Conservation (phyloP, 2,888 invertebrate genomes). For the Hemicrepidius hirtus region DNA sequence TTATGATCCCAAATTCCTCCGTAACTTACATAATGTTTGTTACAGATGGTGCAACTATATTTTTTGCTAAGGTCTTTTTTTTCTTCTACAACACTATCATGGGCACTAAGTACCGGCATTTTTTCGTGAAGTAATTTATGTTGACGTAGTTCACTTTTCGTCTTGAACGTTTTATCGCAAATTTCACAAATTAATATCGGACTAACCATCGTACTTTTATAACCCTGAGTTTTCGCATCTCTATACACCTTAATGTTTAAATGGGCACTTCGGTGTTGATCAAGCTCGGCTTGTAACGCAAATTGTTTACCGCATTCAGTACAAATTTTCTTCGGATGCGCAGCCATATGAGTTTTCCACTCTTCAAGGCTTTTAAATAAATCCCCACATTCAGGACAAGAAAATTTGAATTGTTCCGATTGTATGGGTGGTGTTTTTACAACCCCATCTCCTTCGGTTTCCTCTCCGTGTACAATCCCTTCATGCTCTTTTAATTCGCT, state of each 20-base stretch:
- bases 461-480: constrained; percentile 66
- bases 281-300: constrained; percentile 76
- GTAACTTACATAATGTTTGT: constrained; percentile 71
- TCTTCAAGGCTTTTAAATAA: constrained; percentile 76
- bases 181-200: constrained; percentile 71
- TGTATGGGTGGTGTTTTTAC: not conserved
- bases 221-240: constrained; percentile 77
- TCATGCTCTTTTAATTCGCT: constrained; percentile 77
- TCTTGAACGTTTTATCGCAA: constrained; percentile 77
- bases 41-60: constrained; percentile 75
- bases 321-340: constrained; percentile 75
- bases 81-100: constrained; percentile 71
- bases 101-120: constrained; percentile 68
- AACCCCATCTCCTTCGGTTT: not conserved
- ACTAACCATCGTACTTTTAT: constrained; percentile 75
- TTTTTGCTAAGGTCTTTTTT: constrained; percentile 72
- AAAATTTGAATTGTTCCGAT: constrained; percentile 75
- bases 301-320: constrained; percentile 79
- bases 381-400: constrained; percentile 78
- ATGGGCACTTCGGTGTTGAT: constrained; percentile 80
- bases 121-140: constrained; percentile 65
- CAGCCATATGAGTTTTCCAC: constrained; percentile 77
- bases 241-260: constrained; percentile 80
- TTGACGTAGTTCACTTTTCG: constrained; percentile 65
- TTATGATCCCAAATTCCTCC: constrained; percentile 67